Evolutionary conservation across 1,140 invertebrate genomes (phyloP).

Genomic region (Brachionus asplanchnoidis): DNA sequence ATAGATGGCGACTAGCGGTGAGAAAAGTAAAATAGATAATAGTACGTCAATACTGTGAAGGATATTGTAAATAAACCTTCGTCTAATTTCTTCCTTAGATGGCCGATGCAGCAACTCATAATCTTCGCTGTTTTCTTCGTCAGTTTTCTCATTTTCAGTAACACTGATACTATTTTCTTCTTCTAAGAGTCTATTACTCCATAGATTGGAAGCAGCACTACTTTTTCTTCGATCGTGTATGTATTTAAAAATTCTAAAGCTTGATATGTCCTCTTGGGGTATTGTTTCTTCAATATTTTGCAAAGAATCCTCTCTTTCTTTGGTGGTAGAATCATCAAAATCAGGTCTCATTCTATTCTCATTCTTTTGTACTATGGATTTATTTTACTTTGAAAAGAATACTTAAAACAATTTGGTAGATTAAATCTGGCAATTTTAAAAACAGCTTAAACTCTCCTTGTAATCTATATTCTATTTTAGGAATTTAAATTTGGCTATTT

Average conservation of each 20-base stretch:
- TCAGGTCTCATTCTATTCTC: background rate
- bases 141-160: background rate
- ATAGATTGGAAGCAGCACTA: background rate
- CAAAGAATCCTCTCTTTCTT: background rate
- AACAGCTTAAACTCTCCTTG: background rate
- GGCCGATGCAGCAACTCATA: background rate
- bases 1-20: conserved; percentile 20
- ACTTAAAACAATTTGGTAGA: background rate
- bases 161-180: background rate
- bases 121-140: background rate
- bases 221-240: background rate
- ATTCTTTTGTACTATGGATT: background rate
- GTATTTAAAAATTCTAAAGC: conserved; percentile 20
- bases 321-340: background rate
- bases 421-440: background rate
- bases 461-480: background rate
- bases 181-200: background rate
- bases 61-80: conserved; percentile 20
- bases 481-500: background rate
- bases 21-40: conserved; percentile 27
- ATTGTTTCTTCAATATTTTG: background rate
- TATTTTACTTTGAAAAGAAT: background rate
- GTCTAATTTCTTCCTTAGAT: conserved; percentile 7
- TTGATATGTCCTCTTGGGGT: conserved; percentile 8
- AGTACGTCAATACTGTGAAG: conserved; percentile 25